Conservation (phyloP, 2,113 vertebrate genomes). For the Neogale vison region DNA sequence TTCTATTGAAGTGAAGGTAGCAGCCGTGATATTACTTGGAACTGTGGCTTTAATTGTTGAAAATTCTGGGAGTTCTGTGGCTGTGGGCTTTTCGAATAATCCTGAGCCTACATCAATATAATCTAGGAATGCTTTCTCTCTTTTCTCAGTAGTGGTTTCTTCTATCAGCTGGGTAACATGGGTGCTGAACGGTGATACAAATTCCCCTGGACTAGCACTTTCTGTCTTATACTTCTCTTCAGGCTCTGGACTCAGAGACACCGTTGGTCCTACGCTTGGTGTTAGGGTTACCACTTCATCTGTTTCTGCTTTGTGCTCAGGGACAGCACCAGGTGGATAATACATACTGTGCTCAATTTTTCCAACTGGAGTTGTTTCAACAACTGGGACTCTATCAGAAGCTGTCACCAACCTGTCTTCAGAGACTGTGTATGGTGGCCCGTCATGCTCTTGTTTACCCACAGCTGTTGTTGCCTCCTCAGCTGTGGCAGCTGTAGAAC, state of each 20-base stretch:
- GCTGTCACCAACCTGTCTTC: slow-evolving; percentile 55
- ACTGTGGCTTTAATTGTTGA: slow-evolving; percentile 54
- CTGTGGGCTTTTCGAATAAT: slow-evolving; percentile 72
- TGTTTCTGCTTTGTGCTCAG: slow-evolving; percentile 49
- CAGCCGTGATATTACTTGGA: slow-evolving; percentile 28
- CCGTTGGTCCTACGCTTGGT: neutral
- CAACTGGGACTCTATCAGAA: slow-evolving; percentile 31
- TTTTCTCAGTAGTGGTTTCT: slow-evolving; percentile 65
- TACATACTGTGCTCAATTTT: slow-evolving; percentile 12
- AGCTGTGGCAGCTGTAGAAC: neutral
- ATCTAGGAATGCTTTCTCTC: slow-evolving; percentile 63
- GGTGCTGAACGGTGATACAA: slow-evolving; percentile 50
- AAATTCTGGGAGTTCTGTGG: slow-evolving; percentile 62
- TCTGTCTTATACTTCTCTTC: slow-evolving; percentile 51
- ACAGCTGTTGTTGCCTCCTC: neutral
- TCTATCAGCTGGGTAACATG: neutral
- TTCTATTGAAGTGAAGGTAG: slow-evolving; percentile 10
- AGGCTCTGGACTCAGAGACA: slow-evolving; percentile 4
- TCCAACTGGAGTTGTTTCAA: slow-evolving; percentile 59
- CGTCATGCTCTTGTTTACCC: slow-evolving; percentile 50
- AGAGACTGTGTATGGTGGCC: slow-evolving; percentile 75
- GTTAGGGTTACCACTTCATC: slow-evolving; percentile 44
- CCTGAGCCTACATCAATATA: slow-evolving; percentile 80
- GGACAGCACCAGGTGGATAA: neutral
- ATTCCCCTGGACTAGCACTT: slow-evolving; percentile 9